Base-by-base conservation (phyloP, 2,797 vertebrate genomes). In the Chloroceryle amazona region DNA sequence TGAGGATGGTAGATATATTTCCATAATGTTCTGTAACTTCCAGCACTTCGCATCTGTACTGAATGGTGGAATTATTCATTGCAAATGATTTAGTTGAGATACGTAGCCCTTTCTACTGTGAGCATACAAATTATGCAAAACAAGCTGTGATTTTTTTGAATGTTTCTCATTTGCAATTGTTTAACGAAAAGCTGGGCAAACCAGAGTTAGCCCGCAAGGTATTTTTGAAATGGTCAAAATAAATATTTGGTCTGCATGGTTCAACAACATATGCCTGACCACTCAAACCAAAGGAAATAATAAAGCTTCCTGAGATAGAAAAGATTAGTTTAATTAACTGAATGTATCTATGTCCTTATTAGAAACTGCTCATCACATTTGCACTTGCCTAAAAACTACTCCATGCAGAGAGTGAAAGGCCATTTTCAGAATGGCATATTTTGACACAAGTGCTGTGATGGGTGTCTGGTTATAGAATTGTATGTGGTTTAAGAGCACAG, bases 1-100 rank as follows among this genome's bases (percentile, higher is more conserved):
- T 49, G 78, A 95, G 97, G 92, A 95, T 3, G 46, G 71, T 95
- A 96, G 73, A 93, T 67, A 33, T 25, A 88, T 96, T 94, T 97
- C 75, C 89, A 65, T 93, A 93, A 94, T 81, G 67, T 82, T 96
- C 96, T 96, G 25, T 60, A 76, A 86, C 84, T 87, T 92, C 47
- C 91, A 91, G 25, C 9, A n/a, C 62, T 63, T 71, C 95, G 62
- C 46, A 91, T 96, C 47, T 94, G 71, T 87, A 86, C 63, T 4
- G 26, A 96, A 66, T 76, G n/a, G 61, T 83, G 35, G 82, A 95
- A 91, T 95, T 95, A 95, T 78, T 91, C 4, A 20, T 67, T 39
- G 90, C 58, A 93, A 96, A 92, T 58, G 35, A 92, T 95, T 89
- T 96, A 86, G 67, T 68, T 75, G 70, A 92, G 90, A 92, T 73